Base-by-base conservation (phyloP, 2,113 vertebrate genomes). In the Motacilla tschutschensis region DNA sequence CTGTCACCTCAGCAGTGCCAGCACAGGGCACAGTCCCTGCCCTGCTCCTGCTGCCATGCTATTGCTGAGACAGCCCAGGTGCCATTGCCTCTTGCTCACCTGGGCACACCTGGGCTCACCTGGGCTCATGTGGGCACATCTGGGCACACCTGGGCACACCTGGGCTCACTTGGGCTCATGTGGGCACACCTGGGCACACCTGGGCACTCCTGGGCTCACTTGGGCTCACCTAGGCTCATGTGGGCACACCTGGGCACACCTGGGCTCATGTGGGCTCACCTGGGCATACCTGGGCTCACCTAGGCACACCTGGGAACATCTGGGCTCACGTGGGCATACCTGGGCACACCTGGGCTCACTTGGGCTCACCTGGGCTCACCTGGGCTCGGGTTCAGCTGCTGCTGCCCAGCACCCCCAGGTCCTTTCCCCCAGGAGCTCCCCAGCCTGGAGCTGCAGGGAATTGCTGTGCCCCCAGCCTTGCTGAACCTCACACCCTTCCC, bases 371-470 rank as follows among this genome's bases (percentile, higher is more conserved):
- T 72, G 50, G 24, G 18, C 57, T 40, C 79, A 29, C 33, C 41
- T 28, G 35, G 1, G 59, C 33, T 63, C 33, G 0, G 3, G 11
- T 40, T 8, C 48, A 63, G 48, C 58, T 4, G 2, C 58, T 4
- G 2, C 15, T 9, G 6, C 47, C 41, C 43, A 41, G 2, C 51
- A 28, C 6, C 28, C 14, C 26, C 60, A 66, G 60, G 3, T 31
- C 36, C 51, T 50, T 41, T 14, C 17, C 43, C 60, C 35, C 51
- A 29, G 59, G 36, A 65, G 31, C 50, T 31, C 19, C 59, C 28
- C 33, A 54, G 17, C 17, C 60, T 44, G 70, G 53, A 66, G 62
- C 70, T 44, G 26, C 53, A 58, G 43, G 1, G 33, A 22, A 28
- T 44, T 26, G 24, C 2, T 31, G 38, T 59, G 71, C 33, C 28